These are phyloP conservation scores for Agonopterix arenella DNA, from an alignment of 2,888 invertebrate genomes.

Conservation along the genomic window DNA sequence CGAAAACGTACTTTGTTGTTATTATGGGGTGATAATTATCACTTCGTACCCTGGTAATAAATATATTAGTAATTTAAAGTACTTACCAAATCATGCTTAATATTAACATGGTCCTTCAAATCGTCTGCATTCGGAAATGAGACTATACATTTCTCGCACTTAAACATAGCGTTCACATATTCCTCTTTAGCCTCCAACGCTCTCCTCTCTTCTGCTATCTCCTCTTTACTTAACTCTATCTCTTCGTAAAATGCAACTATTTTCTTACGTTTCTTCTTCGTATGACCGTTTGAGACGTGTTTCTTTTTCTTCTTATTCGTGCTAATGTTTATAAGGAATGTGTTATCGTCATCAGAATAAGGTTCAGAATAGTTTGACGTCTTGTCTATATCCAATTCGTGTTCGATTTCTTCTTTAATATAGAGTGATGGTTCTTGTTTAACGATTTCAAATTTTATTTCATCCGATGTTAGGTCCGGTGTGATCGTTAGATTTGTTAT, in stretches of 20 bases:
- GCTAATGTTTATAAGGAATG: constrained; percentile 16
- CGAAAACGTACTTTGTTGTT: too few species aligned
- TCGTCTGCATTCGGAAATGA: constrained; percentile 57
- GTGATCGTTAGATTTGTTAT: not conserved
- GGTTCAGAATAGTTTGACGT: constrained; percentile 11
- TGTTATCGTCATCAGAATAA: constrained; percentile 23
- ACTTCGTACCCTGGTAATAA: too few species aligned
- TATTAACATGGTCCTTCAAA: constrained; percentile 42
- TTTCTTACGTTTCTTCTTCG: constrained; percentile 11
- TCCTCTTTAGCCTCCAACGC: constrained; percentile 33
- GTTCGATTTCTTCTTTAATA: constrained; percentile 13
- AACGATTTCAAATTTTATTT: not conserved
- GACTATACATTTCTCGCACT: constrained; percentile 46
- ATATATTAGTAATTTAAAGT: too few species aligned
- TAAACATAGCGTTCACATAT: constrained; percentile 54
- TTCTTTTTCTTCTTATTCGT: constrained; percentile 21
- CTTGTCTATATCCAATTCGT: not conserved
- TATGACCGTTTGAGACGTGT: constrained; percentile 9
- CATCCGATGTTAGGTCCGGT: not conserved
- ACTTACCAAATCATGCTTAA: constrained; percentile 50
- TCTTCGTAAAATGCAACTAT: constrained; percentile 28
- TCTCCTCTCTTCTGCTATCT: constrained; percentile 44
- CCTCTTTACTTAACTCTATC: constrained; percentile 33
- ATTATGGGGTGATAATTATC: too few species aligned
- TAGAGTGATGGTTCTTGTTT: not conserved